These are phyloP conservation scores for Tetramorium simillimum DNA, from an alignment of 1,140 invertebrate genomes.

Conservation along the genomic window DNA sequence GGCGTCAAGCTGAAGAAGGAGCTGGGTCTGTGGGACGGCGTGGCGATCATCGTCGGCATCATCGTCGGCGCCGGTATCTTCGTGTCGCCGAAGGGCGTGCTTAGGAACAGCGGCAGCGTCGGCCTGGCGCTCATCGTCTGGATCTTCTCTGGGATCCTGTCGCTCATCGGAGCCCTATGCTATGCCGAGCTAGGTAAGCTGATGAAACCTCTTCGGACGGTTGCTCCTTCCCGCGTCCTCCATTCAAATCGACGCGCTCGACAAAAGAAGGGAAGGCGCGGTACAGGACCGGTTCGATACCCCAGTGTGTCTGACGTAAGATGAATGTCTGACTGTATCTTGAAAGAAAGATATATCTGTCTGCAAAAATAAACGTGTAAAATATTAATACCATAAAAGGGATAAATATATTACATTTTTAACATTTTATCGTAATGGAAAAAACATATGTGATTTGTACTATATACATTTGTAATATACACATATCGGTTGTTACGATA, in stretches of 20 bases:
- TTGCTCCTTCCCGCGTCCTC: background rate
- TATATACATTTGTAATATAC: background rate
- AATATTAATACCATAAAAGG: background rate
- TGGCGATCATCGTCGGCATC: conserved; percentile 94
- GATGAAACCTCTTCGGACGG: background rate
- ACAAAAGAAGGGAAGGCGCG: background rate
- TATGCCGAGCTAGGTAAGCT: conserved; percentile 96
- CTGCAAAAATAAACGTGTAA: background rate
- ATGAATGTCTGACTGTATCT: background rate
- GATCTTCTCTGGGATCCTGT: conserved; percentile 94
- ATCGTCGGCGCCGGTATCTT: conserved; percentile 98
- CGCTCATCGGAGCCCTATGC: conserved; percentile 96
- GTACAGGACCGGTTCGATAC: background rate
- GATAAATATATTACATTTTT: background rate
- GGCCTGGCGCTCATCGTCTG: conserved; percentile 96
- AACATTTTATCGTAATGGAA: background rate
- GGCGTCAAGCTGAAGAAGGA: conserved; percentile 92
- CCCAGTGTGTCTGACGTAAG: background rate
- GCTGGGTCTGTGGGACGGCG: conserved; percentile 93
- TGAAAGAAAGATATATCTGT: background rate
- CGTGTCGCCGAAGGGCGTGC: conserved; percentile 97
- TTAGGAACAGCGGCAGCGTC: conserved; percentile 94
- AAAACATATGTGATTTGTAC: background rate
- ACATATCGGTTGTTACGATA: too few species aligned
- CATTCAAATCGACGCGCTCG: conserved; percentile 19